phyloP scores from a whole-genome alignment of 2,113 vertebrate genomes.

The Tangachromis dhanisi region DNA sequence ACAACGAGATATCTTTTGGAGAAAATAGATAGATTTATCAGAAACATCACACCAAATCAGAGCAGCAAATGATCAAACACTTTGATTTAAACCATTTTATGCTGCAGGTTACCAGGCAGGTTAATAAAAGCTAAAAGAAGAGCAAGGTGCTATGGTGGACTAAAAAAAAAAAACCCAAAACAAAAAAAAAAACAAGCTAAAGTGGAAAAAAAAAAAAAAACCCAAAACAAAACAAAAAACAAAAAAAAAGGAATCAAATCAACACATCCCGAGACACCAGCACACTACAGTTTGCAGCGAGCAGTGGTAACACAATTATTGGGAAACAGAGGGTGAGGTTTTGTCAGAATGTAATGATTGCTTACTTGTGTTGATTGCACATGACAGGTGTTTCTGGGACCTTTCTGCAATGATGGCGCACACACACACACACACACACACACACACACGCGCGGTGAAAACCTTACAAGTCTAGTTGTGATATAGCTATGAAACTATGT shows the following conservation, averaged over 20 bases:
- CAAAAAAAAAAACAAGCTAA: not conserved
- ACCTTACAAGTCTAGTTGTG: not conserved
- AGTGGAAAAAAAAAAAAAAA: too few relatives aligned
- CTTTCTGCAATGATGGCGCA: not conserved
- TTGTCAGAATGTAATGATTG: not conserved
- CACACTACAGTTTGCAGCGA: not conserved
- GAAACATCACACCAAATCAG: not conserved
- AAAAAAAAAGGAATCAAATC: not conserved
- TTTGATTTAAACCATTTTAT: not conserved
- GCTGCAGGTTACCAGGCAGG: not conserved
- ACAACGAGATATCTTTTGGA: not conserved
- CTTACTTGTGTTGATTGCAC: not conserved
- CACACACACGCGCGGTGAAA: not conserved
- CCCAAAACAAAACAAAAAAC: not conserved
- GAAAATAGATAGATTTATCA: not conserved
- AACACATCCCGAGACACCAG: not conserved
- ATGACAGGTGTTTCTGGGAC: not conserved
- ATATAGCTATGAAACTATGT: not conserved
- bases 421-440: not conserved
- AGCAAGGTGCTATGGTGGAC: not conserved
- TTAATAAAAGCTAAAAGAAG: not conserved
- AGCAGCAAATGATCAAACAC: not conserved
- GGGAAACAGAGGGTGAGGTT: not conserved
- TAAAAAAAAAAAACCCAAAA: rapidly evolving
- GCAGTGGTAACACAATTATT: not conserved